Base-by-base conservation (phyloP, 2,797 vertebrate genomes). In the Carcharodon carcharias region DNA sequence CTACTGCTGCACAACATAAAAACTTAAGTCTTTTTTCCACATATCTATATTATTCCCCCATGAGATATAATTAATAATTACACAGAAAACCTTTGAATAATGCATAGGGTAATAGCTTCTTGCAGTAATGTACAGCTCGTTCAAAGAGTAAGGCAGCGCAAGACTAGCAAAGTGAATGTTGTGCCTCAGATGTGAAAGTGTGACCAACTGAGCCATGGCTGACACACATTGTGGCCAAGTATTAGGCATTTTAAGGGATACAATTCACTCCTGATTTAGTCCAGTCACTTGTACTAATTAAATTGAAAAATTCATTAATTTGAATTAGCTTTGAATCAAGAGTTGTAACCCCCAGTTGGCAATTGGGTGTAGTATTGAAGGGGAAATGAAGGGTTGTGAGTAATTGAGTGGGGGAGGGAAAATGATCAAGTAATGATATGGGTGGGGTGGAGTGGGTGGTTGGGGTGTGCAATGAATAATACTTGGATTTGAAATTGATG, bases 51-150 rank as follows among this genome's bases (percentile, higher is more conserved):
- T 82, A 7, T 85, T 50, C 40, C n/a, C 31, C 9, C 35, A 77
- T 45, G 21, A 50, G 21, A 85, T 50, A 8, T 8, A 50, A 23
- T 85, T 50, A 77, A 35, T 73, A 35, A 45, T 82, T 45, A 50
- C 82, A 50, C 82, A 45, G 40, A 85, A 50, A 85, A 21, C 7
- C 45, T 50, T 18, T 85, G 82, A 50, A 50, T 18, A 50, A 23
- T 26, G 18, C 21, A 23, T 45, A 50, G 5, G 96, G 67, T 96
- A 21, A 97, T 96, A 96, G 23, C 96, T 96, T 97, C 97, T 97
- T 97, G 23, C 40, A 26, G 45, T 45, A 50, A 85, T 85, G 5
- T 85, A 2, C 40, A 85, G 82, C 26, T 1, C 45, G 21, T 85
- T 26, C 45, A 85, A 85, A 85, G 82, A 23, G 45, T 26, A 85